Conservation (phyloP, 2,797 vertebrate species). For the Emydoidea blandingii region DNA sequence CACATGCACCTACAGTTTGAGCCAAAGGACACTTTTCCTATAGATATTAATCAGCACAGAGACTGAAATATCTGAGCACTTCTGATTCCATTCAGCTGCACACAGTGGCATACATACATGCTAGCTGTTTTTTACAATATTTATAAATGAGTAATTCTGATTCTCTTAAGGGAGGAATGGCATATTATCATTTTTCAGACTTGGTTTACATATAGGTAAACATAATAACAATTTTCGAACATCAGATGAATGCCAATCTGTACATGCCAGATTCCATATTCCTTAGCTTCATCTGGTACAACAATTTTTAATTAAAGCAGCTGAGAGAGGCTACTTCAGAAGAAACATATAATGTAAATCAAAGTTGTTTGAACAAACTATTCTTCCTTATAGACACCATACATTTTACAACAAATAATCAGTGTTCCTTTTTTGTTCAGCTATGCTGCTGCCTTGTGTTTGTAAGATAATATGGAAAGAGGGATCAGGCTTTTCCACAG, state of each 20-base stretch:
- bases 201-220: not conserved
- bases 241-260: not conserved
- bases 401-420: not conserved
- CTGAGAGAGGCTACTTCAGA: not conserved
- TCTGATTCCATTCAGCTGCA: not conserved
- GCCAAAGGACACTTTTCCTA: not conserved
- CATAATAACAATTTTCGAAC: not conserved
- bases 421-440: not conserved
- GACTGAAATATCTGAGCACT: not conserved
- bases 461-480: not conserved
- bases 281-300: not conserved
- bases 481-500: not conserved
- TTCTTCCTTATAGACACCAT: not conserved
- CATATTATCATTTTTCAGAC: not conserved
- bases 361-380: not conserved
- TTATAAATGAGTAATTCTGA: not conserved
- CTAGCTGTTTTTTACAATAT: not conserved
- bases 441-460: not conserved
- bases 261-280: not conserved
- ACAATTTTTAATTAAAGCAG: not conserved
- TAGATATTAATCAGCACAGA: not conserved
- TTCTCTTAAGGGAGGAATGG: not conserved
- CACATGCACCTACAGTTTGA: not conserved
- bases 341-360: not conserved
- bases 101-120: not conserved